Evolutionary conservation across 2,888 invertebrate species (phyloP).

Genomic region (Tipula unca): DNA sequence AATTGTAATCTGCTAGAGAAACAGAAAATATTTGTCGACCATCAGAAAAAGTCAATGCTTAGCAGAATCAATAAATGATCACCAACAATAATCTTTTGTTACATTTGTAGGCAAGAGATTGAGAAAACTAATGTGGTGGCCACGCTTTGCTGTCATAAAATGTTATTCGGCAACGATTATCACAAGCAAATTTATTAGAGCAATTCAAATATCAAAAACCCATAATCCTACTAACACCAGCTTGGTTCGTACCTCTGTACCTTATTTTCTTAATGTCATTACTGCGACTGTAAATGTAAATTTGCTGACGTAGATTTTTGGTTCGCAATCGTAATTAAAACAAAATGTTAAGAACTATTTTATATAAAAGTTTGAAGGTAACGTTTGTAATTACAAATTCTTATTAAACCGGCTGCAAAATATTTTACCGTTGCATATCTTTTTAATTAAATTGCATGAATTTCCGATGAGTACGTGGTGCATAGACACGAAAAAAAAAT

Average conservation of each 20-base stretch:
- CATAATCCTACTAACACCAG: neutral
- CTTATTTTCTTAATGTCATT: neutral
- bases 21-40: too few species aligned
- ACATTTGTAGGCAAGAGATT: too few species aligned
- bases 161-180: too few species aligned
- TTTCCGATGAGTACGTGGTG: neutral
- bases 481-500: neutral
- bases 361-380: neutral
- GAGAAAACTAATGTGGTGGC: too few species aligned
- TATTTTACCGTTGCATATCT: neutral
- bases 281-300: constrained; percentile 8
- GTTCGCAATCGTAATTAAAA: neutral
- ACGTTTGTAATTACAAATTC: neutral
- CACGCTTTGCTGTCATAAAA: too few species aligned
- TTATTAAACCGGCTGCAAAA: neutral
- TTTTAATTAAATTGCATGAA: neutral
- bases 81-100: too few species aligned
- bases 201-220: too few species aligned
- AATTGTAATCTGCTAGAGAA: too few species aligned
- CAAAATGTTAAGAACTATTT: neutral
- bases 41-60: too few species aligned
- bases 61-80: too few species aligned
- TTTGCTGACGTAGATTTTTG: neutral
- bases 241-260: neutral
- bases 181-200: too few species aligned